These are phyloP conservation scores for Prionailurus bengalensis DNA, from an alignment of 2,113 vertebrate species.

Conservation along the genomic window DNA sequence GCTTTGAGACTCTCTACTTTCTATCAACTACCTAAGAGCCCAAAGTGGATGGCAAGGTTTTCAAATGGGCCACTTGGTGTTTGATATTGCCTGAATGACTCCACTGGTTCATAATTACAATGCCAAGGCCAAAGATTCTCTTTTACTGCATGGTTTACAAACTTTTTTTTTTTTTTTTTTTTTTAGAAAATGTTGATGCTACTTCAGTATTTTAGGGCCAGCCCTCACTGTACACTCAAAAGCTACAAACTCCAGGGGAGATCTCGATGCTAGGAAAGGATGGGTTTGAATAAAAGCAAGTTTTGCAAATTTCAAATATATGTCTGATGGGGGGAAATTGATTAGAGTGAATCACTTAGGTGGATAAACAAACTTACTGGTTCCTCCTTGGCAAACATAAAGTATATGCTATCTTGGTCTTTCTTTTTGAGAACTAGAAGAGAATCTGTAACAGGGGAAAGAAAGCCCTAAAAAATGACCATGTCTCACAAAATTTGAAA, in stretches of 20 bases:
- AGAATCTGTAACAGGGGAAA: not conserved
- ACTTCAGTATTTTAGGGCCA: slow-evolving; percentile 11
- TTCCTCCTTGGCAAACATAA: not conserved
- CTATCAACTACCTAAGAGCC: not conserved
- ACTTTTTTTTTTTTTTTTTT: not conserved
- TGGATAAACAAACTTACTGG: not conserved
- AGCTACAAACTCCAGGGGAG: not conserved
- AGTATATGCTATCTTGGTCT: not conserved
- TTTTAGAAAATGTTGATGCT: not conserved
- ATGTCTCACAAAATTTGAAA: not conserved
- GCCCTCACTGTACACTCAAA: not conserved
- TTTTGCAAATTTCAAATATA: not conserved
- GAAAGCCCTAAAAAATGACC: not conserved
- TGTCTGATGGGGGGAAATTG: not conserved
- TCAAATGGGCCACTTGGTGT: not conserved
- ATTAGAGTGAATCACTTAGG: slow-evolving; percentile 5
- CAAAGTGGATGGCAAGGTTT: not conserved
- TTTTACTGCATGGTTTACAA: not conserved
- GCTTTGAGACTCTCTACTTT: not conserved
- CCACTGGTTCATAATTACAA: not conserved
- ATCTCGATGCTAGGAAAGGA: not conserved
- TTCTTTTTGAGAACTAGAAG: slow-evolving; percentile 47
- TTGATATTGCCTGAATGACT: not conserved
- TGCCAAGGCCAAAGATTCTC: not conserved
- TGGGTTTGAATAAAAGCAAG: not conserved